Percentiles rank a stretch among this genome's conserved stretches.
Conservation (phyloP, 23 tunicate species). For the Trididemnum clinides region DNA sequence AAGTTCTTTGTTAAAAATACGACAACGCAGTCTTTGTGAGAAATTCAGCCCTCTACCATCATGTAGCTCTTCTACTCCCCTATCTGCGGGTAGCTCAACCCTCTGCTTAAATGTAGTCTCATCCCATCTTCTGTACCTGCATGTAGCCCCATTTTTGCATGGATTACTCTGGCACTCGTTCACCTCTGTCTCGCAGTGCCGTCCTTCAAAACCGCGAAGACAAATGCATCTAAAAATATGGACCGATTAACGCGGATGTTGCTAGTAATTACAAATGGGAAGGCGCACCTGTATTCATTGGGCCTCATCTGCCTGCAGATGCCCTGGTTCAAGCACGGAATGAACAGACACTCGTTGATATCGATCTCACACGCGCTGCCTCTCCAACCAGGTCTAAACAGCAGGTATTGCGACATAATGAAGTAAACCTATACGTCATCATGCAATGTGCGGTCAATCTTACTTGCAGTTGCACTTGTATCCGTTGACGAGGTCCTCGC, state of each 20-base stretch:
- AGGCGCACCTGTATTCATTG: slow-evolving; percentile 13
- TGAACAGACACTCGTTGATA: slow-evolving; percentile 55
- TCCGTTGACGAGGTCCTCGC: slow-evolving; percentile 74
- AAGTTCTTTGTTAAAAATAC: too few species aligned
- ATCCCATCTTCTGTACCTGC: too few species aligned
- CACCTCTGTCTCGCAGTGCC: slow-evolving; percentile 68
- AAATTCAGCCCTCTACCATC: too few species aligned
- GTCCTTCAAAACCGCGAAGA: slow-evolving; percentile 66
- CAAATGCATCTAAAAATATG: slow-evolving; percentile 57
- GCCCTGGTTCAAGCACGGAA: slow-evolving; percentile 66
- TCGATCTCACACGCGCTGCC: slow-evolving; percentile 66
- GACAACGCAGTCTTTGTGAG: too few species aligned
- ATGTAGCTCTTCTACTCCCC: too few species aligned
- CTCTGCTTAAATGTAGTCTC: too few species aligned
- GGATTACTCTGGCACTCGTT: slow-evolving; percentile 73
- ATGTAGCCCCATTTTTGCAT: slow-evolving; percentile 80
- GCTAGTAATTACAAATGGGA: neutral
- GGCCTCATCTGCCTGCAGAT: slow-evolving; percentile 32
- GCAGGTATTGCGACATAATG: too few species aligned
- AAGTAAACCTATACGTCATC: too few species aligned
- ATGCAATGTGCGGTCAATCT: too few species aligned
- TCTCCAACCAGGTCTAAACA: slow-evolving; percentile 44
- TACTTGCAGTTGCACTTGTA: slow-evolving; percentile 72
- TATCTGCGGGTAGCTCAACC: too few species aligned
- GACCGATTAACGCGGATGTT: neutral